phyloP scores from a whole-genome alignment of 2,797 vertebrate genomes.

The Rhinella marina region DNA sequence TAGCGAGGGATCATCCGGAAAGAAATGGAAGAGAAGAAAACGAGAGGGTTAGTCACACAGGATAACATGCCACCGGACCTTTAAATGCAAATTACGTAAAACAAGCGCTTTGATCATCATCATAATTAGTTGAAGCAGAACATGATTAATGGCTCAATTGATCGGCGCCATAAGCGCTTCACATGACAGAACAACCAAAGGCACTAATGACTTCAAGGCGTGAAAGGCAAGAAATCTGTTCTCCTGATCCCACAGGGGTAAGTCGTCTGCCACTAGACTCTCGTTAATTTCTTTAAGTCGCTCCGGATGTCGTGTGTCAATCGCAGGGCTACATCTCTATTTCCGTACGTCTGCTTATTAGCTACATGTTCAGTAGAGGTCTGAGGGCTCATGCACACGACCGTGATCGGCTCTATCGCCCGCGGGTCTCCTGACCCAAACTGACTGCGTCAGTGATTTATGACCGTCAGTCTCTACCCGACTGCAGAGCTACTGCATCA shows the following conservation, averaged over 20 bases:
- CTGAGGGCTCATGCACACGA: too few relatives aligned
- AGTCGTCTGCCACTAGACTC: background rate
- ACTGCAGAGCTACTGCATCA: too few relatives aligned
- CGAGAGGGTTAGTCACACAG: constrained; percentile 67
- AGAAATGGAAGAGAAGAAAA: constrained; percentile 68
- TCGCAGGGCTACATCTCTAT: background rate
- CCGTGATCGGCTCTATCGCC: too few relatives aligned
- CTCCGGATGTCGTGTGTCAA: background rate
- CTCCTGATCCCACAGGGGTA: background rate
- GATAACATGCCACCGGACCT: background rate
- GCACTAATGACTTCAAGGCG: background rate
- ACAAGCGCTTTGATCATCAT: background rate
- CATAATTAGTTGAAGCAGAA: background rate
- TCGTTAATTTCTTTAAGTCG: background rate
- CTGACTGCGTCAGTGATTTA: too few relatives aligned
- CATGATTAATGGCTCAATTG: background rate
- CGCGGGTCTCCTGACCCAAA: too few relatives aligned
- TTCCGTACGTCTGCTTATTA: background rate
- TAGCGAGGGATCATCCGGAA: constrained; percentile 69
- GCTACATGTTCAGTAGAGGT: background rate
- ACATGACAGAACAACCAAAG: background rate
- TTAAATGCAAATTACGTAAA: background rate
- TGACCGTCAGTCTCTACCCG: too few relatives aligned
- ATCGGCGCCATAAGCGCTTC: background rate
- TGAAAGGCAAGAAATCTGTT: too few relatives aligned